Percentiles rank a stretch among this genome's conserved stretches.
These are phyloP conservation scores for Enteromius afrohamiltoni DNA, from an alignment of 2,797 vertebrate genomes.

Conservation along the genomic window DNA sequence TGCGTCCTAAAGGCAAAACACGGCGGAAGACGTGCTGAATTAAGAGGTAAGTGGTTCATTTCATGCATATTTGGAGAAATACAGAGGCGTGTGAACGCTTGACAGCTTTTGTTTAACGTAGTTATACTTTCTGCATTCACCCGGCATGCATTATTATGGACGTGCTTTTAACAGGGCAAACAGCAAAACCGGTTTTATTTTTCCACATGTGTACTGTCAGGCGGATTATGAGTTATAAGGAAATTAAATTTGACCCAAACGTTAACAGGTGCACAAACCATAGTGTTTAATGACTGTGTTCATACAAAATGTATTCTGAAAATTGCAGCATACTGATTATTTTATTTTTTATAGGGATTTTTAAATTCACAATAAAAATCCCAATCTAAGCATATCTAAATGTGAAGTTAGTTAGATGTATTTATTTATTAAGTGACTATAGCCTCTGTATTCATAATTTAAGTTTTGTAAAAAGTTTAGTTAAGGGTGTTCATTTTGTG, in stretches of 20 bases:
- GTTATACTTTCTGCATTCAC: background rate
- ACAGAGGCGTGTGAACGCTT: background rate
- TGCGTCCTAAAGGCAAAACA: background rate
- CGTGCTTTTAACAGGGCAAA: background rate
- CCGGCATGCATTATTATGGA: background rate
- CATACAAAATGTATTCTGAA: background rate
- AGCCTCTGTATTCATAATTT: background rate
- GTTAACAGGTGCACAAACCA: background rate
- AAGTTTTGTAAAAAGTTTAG: background rate
- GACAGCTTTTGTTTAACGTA: conserved; percentile 3
- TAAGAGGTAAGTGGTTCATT: conserved; percentile 3
- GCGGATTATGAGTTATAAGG: background rate
- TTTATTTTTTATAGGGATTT: background rate
- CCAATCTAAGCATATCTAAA: background rate
- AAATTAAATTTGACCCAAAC: background rate
- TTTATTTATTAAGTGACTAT: too few relatives aligned
- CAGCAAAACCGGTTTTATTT: background rate
- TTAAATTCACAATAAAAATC: background rate
- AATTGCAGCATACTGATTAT: background rate
- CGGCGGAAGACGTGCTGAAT: background rate
- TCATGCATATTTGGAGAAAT: background rate
- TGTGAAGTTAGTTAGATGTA: background rate
- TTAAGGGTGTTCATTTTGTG: background rate
- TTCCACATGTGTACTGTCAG: background rate
- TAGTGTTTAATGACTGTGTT: background rate